These are phyloP conservation scores for Silvanus unidentatus DNA, from an alignment of 2,888 invertebrate genomes.

Conservation along the genomic window DNA sequence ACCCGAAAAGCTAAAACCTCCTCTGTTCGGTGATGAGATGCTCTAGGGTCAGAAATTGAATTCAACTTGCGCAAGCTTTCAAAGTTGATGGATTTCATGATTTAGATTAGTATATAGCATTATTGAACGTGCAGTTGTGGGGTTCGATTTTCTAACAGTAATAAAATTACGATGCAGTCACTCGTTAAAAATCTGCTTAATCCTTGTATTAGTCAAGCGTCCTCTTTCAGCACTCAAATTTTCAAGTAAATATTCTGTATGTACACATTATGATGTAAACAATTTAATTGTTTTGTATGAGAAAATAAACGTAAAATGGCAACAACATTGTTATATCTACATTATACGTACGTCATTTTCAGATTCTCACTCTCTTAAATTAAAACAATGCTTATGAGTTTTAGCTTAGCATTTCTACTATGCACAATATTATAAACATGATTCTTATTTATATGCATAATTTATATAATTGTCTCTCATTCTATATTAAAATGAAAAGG, in stretches of 20 bases:
- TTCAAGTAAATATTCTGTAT: conserved; percentile 14
- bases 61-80: conserved; percentile 30
- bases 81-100: conserved; percentile 34
- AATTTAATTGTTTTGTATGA: conserved; percentile 27
- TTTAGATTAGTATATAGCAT: conserved; percentile 38
- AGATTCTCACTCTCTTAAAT: not conserved
- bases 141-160: conserved; percentile 19
- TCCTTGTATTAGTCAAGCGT: conserved; percentile 31
- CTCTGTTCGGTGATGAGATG: conserved; percentile 7
- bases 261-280: conserved; percentile 24
- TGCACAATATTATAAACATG: no score
- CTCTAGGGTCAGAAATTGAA: conserved; percentile 34
- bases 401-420: no score
- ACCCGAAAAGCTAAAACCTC: conserved; percentile 19
- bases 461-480: no score
- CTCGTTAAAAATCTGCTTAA: conserved; percentile 31
- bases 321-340: not conserved
- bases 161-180: conserved; percentile 36
- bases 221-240: conserved; percentile 22
- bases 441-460: no score
- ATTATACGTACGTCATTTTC: not conserved
- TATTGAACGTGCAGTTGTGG: conserved; percentile 25
- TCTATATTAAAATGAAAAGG: no score
- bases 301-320: conserved; percentile 8
- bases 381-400: not conserved